phyloP scores from a whole-genome alignment of 23 tunicate species.

The Halocynthia roretzi region DNA sequence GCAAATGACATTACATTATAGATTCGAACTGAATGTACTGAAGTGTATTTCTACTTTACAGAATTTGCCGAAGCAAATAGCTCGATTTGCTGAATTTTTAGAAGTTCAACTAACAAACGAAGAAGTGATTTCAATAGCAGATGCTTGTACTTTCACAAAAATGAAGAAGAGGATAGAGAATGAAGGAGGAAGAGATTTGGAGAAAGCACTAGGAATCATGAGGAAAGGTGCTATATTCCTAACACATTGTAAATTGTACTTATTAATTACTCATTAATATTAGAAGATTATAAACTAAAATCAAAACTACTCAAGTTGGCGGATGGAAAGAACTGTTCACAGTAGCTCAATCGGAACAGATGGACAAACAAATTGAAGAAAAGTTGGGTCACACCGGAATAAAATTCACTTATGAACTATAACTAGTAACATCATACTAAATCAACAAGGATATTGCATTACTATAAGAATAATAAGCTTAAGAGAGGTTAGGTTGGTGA shows the following conservation, averaged over 20 bases:
- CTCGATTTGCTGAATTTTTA: not conserved
- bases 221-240: not conserved
- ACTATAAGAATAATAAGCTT: no score
- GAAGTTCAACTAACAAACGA: not conserved
- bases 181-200: not conserved
- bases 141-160: not conserved
- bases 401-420: not conserved
- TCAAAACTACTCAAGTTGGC: not conserved
- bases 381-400: conserved; percentile 2
- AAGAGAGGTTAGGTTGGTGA: no score
- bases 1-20: no score
- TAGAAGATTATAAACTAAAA: no score
- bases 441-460: no score
- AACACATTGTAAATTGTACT: not conserved
- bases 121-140: not conserved
- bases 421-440: not conserved
- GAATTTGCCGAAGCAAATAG: not conserved
- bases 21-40: no score
- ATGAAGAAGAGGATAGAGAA: not conserved
- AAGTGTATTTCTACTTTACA: not conserved
- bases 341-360: conserved; percentile 1
- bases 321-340: not conserved
- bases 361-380: not conserved
- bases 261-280: no score
- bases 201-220: no score